Conservation (phyloP, 2,113 vertebrate genomes). For the Hipposideros armiger region DNA sequence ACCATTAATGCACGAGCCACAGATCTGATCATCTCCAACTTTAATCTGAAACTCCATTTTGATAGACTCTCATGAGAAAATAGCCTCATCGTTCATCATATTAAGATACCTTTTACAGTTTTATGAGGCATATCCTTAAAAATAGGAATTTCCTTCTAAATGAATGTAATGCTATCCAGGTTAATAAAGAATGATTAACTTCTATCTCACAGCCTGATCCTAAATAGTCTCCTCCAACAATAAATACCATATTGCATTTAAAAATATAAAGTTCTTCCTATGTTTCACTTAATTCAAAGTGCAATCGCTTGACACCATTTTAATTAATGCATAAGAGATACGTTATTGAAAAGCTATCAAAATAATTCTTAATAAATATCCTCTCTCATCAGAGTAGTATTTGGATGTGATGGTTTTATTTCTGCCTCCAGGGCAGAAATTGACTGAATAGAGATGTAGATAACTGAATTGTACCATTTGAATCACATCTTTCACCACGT, state of each 20-base stretch:
- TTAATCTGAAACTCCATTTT: neutral
- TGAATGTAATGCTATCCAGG: neutral
- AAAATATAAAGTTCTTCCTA: neutral
- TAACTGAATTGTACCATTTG: neutral
- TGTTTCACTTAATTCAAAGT: neutral
- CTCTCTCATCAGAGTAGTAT: constrained; percentile 25
- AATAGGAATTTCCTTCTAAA: neutral
- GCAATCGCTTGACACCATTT: neutral
- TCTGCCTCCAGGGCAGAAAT: neutral
- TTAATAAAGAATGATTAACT: neutral
- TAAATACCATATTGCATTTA: neutral
- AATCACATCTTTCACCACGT: neutral
- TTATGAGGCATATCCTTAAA: neutral
- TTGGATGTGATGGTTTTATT: neutral
- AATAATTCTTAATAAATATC: neutral
- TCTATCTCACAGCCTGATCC: neutral
- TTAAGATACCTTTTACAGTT: neutral
- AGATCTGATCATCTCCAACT: constrained; percentile 9
- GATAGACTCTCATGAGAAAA: constrained; percentile 10
- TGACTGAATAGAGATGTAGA: neutral
- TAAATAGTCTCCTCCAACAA: neutral
- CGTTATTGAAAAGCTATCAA: constrained; percentile 32
- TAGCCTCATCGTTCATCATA: neutral
- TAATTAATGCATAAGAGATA: neutral
- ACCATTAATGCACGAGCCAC: neutral